A percentile compares a stretch with the other conserved stretches of the same genome.
phyloP scores from a whole-genome alignment of 2,113 vertebrate genomes.

The Sitta europaea region DNA sequence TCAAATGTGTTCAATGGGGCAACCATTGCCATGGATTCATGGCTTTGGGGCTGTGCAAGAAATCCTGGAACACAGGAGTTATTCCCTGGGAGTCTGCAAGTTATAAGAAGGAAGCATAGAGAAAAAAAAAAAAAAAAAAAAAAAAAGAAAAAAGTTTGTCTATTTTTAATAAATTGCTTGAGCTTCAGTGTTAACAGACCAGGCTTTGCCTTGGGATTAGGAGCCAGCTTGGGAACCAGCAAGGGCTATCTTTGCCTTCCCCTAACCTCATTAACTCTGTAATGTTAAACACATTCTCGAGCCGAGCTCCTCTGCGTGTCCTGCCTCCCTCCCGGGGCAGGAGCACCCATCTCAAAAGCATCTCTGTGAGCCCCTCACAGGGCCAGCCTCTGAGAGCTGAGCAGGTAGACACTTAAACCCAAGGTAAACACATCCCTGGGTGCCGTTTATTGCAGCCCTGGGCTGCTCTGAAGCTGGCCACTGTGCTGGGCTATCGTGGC shows the following conservation, averaged over 20 bases:
- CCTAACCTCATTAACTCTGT: constrained; percentile 58
- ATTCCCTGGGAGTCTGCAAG: neutral
- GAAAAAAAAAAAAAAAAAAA: neutral
- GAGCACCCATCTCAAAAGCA: constrained; percentile 36
- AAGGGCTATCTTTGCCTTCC: constrained; percentile 28
- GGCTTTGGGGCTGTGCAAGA: neutral
- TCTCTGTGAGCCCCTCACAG: neutral
- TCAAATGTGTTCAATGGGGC: neutral
- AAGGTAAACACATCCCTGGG: constrained; percentile 54
- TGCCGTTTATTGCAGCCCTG: constrained; percentile 39
- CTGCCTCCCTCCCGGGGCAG: constrained; percentile 19
- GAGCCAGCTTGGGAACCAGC: constrained; percentile 32
- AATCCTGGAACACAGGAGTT: neutral
- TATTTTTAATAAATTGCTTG: constrained; percentile 43
- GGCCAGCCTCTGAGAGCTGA: constrained; percentile 5
- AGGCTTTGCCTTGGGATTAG: constrained; percentile 38
- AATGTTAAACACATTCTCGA: constrained; percentile 45
- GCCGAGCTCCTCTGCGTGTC: neutral
- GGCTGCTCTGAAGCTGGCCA: constrained; percentile 52
- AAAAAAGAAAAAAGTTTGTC: neutral
- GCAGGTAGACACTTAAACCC: constrained; percentile 58
- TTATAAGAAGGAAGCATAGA: neutral
- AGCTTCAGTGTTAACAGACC: neutral
- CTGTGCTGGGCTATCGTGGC: constrained; percentile 70
- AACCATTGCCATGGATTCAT: neutral